These are phyloP conservation scores for Amaurobius ferox DNA, from an alignment of 2,888 invertebrate genomes.

Conservation along the genomic window DNA sequence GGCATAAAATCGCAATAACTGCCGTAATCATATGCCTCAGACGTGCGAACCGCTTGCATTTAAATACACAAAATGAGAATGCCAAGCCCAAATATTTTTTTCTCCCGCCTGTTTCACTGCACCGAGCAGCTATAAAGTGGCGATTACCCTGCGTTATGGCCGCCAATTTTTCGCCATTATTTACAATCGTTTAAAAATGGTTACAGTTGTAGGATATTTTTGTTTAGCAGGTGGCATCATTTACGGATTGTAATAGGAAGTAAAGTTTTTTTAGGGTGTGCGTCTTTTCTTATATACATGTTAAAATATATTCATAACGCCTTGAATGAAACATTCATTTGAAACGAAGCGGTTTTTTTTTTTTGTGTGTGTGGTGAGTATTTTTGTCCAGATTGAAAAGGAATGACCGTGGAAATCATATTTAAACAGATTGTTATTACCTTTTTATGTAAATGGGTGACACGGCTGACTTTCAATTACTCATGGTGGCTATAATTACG, in stretches of 20 bases:
- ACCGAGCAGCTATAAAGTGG: conserved; percentile 2
- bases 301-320: not conserved
- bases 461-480: not conserved
- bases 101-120: not conserved
- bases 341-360: not conserved
- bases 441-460: not conserved
- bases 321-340: not conserved
- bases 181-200: conserved; percentile 27
- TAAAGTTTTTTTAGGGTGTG: conserved; percentile 7
- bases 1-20: conserved; percentile 21
- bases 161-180: conserved; percentile 22
- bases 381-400: not conserved
- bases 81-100: conserved; percentile 14
- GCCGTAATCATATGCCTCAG: not conserved
- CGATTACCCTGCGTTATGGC: conserved; percentile 16
- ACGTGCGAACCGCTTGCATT: conserved; percentile 14
- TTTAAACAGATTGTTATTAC: not conserved
- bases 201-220: conserved; percentile 11
- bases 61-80: conserved; percentile 12
- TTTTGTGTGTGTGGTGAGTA: too few relatives aligned
- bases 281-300: not conserved
- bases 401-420: not conserved
- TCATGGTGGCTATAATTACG: too few relatives aligned
- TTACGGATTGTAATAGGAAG: not conserved
- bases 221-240: not conserved